These are phyloP conservation scores for Drosophila pegasa DNA, from an alignment of 2,888 invertebrate genomes.

Conservation along the genomic window DNA sequence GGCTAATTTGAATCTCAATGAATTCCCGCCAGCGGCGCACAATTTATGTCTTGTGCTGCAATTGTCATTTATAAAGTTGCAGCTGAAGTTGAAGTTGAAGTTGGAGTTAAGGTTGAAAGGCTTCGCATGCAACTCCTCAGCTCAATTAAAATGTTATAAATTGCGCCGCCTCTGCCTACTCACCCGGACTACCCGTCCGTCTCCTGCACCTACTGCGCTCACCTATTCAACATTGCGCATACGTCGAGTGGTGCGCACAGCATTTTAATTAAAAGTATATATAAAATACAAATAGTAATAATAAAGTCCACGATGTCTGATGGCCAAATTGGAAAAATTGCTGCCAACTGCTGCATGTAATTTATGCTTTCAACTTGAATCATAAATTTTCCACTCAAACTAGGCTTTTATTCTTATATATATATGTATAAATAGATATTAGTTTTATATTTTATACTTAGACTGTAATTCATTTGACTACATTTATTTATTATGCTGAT, in stretches of 20 bases:
- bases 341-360: conserved; percentile 39
- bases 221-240: conserved; percentile 53
- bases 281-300: conserved; percentile 11
- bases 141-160: conserved; percentile 54
- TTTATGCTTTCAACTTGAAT: conserved; percentile 38
- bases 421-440: not conserved
- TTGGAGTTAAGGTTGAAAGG: conserved; percentile 28
- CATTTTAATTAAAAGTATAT: conserved; percentile 47
- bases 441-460: not conserved
- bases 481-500: not conserved
- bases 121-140: conserved; percentile 37
- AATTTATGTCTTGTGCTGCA: conserved; percentile 36
- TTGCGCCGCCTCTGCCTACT: conserved; percentile 14
- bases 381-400: conserved; percentile 31
- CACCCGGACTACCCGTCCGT: too few species aligned
- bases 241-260: conserved; percentile 46
- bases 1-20: conserved; percentile 57
- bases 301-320: conserved; percentile 28
- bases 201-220: conserved; percentile 14
- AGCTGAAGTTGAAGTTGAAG: conserved; percentile 25
- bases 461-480: not conserved
- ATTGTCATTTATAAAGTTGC: conserved; percentile 49
- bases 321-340: conserved; percentile 40
- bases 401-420: conserved; percentile 4
- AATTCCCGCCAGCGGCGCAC: conserved; percentile 8